Conservation (phyloP, 2,888 invertebrate genomes). For the Macrosoma leucophasiata region DNA sequence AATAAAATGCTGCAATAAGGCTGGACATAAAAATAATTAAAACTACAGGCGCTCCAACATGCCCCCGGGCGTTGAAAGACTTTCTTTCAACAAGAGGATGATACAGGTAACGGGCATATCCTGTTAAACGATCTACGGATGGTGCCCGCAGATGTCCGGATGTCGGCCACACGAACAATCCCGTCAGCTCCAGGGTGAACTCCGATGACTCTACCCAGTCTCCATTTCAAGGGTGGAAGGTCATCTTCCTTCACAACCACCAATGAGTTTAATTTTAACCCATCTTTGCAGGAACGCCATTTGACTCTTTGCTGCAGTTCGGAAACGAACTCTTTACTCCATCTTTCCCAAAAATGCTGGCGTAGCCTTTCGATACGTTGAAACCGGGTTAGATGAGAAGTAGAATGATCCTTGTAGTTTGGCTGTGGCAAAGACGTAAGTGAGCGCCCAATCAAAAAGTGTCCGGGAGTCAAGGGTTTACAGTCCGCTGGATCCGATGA, state of each 20-base stretch:
- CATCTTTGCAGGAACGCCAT: slow-evolving; percentile 5
- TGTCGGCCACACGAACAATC: slow-evolving; percentile 7
- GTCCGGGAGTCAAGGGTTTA: slow-evolving; percentile 4
- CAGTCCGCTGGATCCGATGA: not conserved
- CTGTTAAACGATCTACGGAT: slow-evolving; percentile 8
- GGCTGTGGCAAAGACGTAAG: slow-evolving; percentile 8
- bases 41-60: too few relatives aligned
- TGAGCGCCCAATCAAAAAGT: slow-evolving; percentile 12
- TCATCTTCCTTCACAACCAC: slow-evolving; percentile 14
- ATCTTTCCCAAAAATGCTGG: slow-evolving; percentile 21
- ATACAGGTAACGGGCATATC: slow-evolving; percentile 5
- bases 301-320: slow-evolving; percentile 18
- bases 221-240: slow-evolving; percentile 10
- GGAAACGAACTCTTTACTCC: slow-evolving; percentile 20
- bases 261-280: slow-evolving; percentile 8
- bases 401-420: not conserved
- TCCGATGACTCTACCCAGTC: slow-evolving; percentile 8
- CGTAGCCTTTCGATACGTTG: slow-evolving; percentile 14
- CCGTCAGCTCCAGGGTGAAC: slow-evolving; percentile 10
- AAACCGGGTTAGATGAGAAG: slow-evolving; percentile 5
- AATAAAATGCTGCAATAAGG: too few relatives aligned
- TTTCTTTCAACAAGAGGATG: slow-evolving; percentile 5
- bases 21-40: too few relatives aligned
- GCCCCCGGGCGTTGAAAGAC: slow-evolving; percentile 12
- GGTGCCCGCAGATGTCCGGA: slow-evolving; percentile 4